Conservation (phyloP, 2,113 vertebrate genomes). For the Coryphaenoides rupestris region DNA sequence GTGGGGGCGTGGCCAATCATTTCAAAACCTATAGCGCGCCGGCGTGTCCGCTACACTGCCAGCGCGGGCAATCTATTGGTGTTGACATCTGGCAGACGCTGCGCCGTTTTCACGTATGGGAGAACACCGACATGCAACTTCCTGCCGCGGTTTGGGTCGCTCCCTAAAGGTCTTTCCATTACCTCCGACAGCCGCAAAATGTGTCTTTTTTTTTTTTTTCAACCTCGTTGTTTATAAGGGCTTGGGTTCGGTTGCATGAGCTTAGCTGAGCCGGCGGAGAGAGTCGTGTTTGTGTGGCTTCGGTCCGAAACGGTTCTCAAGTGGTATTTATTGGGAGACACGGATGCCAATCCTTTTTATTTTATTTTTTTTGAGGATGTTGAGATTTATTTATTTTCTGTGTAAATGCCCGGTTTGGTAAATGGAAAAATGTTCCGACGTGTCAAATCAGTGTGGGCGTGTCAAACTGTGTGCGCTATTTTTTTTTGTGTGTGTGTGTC, state of each 20-base stretch:
- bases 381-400: no score
- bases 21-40: slow-evolving; percentile 7
- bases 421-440: slow-evolving; percentile 19
- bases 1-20: slow-evolving; percentile 22
- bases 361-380: slow-evolving; percentile 38
- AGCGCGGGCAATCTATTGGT: slow-evolving; percentile 43
- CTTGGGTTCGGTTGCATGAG: slow-evolving; percentile 7
- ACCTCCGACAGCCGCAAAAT: slow-evolving; percentile 42
- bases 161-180: slow-evolving; percentile 51
- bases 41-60: slow-evolving; percentile 4
- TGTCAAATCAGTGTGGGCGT: background rate
- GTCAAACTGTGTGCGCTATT: slow-evolving; percentile 2
- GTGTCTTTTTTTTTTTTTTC: slow-evolving; percentile 34
- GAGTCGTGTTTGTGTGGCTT: slow-evolving; percentile 46
- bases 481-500: slow-evolving; percentile 9
- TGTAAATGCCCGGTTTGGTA: slow-evolving; percentile 1
- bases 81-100: slow-evolving; percentile 60
- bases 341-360: slow-evolving; percentile 47
- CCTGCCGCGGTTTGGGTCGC: slow-evolving; percentile 51
- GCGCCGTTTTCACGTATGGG: slow-evolving; percentile 55
- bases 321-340: slow-evolving; percentile 51
- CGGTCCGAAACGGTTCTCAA: slow-evolving; percentile 39
- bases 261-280: slow-evolving; percentile 13
- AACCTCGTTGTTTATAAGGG: slow-evolving; percentile 12
- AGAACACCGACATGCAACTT: slow-evolving; percentile 61